Conservation (phyloP, 2,888 invertebrate genomes). For the Campoplex nolae region DNA sequence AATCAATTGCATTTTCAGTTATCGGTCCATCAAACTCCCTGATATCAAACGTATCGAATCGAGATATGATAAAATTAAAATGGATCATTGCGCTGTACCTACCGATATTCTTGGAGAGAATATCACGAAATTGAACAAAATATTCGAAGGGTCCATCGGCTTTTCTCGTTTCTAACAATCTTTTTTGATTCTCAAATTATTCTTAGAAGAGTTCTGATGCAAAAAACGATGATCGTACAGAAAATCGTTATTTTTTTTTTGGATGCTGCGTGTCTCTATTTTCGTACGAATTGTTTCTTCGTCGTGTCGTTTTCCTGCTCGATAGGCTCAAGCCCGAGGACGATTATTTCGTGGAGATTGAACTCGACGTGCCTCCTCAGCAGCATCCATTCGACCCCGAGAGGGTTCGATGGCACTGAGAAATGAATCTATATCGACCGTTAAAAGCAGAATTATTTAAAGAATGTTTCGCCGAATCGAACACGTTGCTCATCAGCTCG, state of each 20-base stretch:
- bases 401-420: slow-evolving; percentile 51
- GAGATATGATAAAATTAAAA: background rate
- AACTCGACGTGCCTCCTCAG: slow-evolving; percentile 36
- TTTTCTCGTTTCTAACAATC: background rate
- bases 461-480: background rate
- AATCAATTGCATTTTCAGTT: slow-evolving; percentile 43
- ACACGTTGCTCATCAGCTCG: background rate
- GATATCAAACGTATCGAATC: background rate
- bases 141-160: background rate
- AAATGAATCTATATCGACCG: slow-evolving; percentile 1
- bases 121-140: background rate
- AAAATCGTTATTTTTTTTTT: background rate
- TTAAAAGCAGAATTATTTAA: slow-evolving; percentile 34
- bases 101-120: background rate
- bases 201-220: background rate
- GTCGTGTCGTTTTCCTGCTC: slow-evolving; percentile 28
- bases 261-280: background rate
- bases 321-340: slow-evolving; percentile 32
- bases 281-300: background rate
- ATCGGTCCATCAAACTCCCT: background rate
- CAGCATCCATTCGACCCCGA: slow-evolving; percentile 32
- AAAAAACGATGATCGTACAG: background rate
- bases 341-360: slow-evolving; percentile 51
- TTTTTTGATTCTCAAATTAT: background rate
- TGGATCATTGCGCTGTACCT: background rate